These are phyloP conservation scores for Palythoa caribaeorum DNA, from an alignment of 92 coral and sea anemone species.

Conservation along the genomic window DNA sequence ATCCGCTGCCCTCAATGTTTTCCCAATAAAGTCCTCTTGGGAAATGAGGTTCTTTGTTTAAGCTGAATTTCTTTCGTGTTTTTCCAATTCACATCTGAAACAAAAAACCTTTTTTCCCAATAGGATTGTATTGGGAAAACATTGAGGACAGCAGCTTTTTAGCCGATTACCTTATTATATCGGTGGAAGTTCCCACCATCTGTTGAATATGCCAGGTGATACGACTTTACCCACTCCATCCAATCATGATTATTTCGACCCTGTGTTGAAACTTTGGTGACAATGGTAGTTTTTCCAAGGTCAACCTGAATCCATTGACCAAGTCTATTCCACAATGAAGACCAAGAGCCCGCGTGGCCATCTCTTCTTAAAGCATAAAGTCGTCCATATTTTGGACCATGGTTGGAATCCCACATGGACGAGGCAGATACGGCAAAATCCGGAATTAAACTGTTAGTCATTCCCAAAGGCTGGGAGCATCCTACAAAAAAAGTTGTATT, in stretches of 20 bases:
- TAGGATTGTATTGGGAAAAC: no score
- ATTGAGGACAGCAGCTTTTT: neutral
- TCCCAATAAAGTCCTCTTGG: no score
- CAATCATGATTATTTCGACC: neutral
- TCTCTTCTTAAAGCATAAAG: neutral
- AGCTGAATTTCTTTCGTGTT: neutral
- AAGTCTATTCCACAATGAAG: neutral
- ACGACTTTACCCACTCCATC: neutral
- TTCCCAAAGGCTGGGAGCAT: constrained; percentile 15
- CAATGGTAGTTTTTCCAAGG: neutral
- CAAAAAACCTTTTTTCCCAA: no score
- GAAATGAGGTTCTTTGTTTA: no score
- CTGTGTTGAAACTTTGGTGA: constrained; percentile 12
- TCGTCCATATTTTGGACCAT: constrained; percentile 1
- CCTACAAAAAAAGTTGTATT: neutral
- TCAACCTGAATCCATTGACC: constrained; percentile 43
- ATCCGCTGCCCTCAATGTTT: no score
- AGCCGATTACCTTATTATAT: neutral
- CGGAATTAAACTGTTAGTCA: constrained; percentile 18
- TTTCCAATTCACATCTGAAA: neutral
- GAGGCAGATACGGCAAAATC: constrained; percentile 17
- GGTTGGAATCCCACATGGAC: constrained; percentile 24
- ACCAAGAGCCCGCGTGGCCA: neutral
- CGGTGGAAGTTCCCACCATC: constrained; percentile 12
- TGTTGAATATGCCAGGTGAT: neutral